Percentiles rank a stretch among this genome's conserved stretches.
Conservation (phyloP, 2,113 vertebrate species). For the Furnarius figulus region DNA sequence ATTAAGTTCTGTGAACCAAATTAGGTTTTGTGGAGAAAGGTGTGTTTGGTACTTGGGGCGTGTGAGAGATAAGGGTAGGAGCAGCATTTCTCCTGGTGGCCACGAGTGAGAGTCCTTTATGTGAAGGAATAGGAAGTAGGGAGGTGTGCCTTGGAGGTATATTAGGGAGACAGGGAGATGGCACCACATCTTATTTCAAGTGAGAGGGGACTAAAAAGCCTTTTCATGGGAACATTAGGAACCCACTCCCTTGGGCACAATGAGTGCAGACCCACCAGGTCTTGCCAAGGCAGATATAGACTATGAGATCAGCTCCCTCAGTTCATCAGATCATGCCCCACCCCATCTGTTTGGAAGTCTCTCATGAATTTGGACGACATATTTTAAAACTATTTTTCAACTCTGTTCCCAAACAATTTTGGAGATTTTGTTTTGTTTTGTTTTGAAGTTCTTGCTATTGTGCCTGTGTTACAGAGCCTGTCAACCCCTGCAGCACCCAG, state of each 20-base stretch:
- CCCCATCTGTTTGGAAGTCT: not conserved
- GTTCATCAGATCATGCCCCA: accelerated
- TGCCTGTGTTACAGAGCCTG: constrained; percentile 2
- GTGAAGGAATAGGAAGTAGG: not conserved
- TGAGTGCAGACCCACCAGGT: not conserved
- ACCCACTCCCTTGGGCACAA: not conserved
- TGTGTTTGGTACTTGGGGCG: not conserved
- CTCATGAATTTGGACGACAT: not conserved
- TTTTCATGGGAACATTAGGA: not conserved
- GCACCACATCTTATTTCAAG: not conserved
- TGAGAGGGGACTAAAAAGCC: not conserved
- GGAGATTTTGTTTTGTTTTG: not conserved
- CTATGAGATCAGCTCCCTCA: not conserved
- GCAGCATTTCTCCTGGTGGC: not conserved
- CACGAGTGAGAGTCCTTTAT: not conserved
- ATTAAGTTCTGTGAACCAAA: not conserved
- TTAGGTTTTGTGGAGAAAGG: not conserved
- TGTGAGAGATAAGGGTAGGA: not conserved
- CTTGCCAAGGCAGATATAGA: not conserved
- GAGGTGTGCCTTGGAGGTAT: not conserved
- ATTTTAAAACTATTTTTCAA: not conserved
- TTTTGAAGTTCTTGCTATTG: not conserved
- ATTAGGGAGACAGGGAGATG: not conserved
- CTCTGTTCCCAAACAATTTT: not conserved
- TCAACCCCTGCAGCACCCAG: constrained; percentile 46